phyloP scores from a whole-genome alignment of 2,113 vertebrate species.

The Gallinago jamesoni region DNA sequence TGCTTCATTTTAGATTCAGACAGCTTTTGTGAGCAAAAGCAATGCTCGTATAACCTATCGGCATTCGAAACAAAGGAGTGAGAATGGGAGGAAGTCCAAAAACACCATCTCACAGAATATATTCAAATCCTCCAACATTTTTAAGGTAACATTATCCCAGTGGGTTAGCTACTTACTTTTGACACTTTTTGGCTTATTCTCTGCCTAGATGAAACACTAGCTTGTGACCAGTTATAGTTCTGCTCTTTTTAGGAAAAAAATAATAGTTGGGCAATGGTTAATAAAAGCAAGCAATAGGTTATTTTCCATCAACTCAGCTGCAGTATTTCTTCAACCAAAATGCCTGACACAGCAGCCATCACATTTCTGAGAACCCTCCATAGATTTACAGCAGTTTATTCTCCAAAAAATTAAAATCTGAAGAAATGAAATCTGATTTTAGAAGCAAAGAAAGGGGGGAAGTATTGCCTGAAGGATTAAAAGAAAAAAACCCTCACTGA shows the following conservation, averaged over 20 bases:
- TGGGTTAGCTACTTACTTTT: not conserved
- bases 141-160: not conserved
- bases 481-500: not conserved
- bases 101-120: not conserved
- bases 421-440: conserved; percentile 28
- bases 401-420: conserved; percentile 35
- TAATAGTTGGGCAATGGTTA: not conserved
- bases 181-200: conserved; percentile 2
- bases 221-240: not conserved
- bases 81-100: not conserved
- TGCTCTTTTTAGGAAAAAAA: not conserved
- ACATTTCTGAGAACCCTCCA: conserved; percentile 21
- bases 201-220: not conserved
- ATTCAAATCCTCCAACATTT: not conserved
- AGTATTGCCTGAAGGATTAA: conserved; percentile 38
- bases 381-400: conserved; percentile 37
- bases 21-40: not conserved
- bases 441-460: not conserved
- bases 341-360: conserved; percentile 32
- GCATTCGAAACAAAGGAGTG: conserved; percentile 15
- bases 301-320: conserved; percentile 26
- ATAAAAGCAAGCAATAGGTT: conserved; percentile 10
- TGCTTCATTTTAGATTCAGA: not conserved
- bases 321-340: conserved; percentile 36
- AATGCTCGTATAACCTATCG: not conserved